Base-by-base conservation (phyloP, 2,797 vertebrate species). In the Bradypodion pumilum region DNA sequence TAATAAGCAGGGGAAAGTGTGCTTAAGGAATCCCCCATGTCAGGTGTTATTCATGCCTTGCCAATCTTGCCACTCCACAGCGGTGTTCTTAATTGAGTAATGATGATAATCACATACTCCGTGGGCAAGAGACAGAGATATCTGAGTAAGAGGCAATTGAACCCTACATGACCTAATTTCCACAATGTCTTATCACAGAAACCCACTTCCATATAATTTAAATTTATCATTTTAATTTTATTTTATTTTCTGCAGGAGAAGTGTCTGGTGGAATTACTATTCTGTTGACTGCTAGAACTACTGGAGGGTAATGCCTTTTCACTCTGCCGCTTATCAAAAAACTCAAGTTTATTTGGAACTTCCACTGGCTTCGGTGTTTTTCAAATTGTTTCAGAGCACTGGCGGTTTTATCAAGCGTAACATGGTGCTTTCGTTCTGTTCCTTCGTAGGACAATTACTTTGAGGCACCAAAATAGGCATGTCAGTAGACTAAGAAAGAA, bases 21-120 rank as follows among this genome's bases (percentile, higher is more conserved):
- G 84, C 4, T 46, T 46, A 75, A 82, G 37, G 42, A 90, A 82
- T 56, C n/a, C 13, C 23, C 21, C 7, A 0, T 81, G 65, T 82
- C 42, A 85, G 73, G 27, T 88, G 16, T 42, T 88, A 80, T 74
- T 92, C 65, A 78, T n/a, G 52, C 25, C 23, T 32, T 73, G 37
- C 66, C 90, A 91, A 46, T 3, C 82, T 81, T 78, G 65, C 81
- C 87, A 84, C 62, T 79, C 63, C 46, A 72, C 60, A 76, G 66
- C 16, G 49, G 46, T 27, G 29, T 76, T 90, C 80, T 92, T 90
- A 91, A 86, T 86, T 88, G 86, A 44, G 82, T 79, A 90, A 88
- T 15, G 69, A 85, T 52, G 23, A 40, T 81, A 85, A 92, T 87
- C 68, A 83, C 78, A 56, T 9, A 46, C 35, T 86, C 80, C 9